A percentile compares a stretch with the other conserved stretches of the same genome.
Conservation (phyloP, 2,888 invertebrate species). For the Anagyrus pseudococci region DNA sequence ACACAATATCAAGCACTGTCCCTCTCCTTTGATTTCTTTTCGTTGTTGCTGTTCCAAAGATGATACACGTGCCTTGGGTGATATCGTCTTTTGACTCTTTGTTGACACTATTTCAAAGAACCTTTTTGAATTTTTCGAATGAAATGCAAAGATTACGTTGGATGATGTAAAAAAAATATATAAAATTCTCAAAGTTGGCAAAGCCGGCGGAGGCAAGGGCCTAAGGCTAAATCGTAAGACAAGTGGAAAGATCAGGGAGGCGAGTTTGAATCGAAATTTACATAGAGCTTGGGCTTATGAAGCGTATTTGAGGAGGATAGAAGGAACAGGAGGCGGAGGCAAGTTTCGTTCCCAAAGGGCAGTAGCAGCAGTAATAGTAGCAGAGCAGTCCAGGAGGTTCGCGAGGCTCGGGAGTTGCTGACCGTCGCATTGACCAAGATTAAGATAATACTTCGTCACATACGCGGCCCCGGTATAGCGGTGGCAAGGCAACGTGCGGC, state of each 20-base stretch:
- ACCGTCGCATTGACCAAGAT: slow-evolving; percentile 52
- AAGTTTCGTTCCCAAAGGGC: slow-evolving; percentile 37
- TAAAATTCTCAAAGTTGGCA: too few relatives aligned
- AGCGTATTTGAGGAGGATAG: slow-evolving; percentile 34
- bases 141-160: too few relatives aligned
- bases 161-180: too few relatives aligned
- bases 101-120: too few relatives aligned
- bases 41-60: too few relatives aligned
- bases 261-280: slow-evolving; percentile 22
- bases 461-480: slow-evolving; percentile 37
- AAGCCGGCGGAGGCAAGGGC: too few relatives aligned
- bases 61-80: too few relatives aligned
- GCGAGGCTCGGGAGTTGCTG: slow-evolving; percentile 21
- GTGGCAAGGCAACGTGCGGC: too few relatives aligned
- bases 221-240: slow-evolving; percentile 16
- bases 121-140: too few relatives aligned
- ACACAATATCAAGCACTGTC: too few relatives aligned
- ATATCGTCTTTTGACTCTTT: too few relatives aligned
- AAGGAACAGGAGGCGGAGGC: slow-evolving; percentile 18
- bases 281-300: slow-evolving; percentile 29
- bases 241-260: slow-evolving; percentile 23
- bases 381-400: slow-evolving; percentile 2
- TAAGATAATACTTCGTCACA: slow-evolving; percentile 58
- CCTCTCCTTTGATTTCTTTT: too few relatives aligned
- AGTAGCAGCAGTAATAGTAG: slow-evolving; percentile 9